phyloP scores from a whole-genome alignment of 2,113 vertebrate species.

The Mixornis gularis region DNA sequence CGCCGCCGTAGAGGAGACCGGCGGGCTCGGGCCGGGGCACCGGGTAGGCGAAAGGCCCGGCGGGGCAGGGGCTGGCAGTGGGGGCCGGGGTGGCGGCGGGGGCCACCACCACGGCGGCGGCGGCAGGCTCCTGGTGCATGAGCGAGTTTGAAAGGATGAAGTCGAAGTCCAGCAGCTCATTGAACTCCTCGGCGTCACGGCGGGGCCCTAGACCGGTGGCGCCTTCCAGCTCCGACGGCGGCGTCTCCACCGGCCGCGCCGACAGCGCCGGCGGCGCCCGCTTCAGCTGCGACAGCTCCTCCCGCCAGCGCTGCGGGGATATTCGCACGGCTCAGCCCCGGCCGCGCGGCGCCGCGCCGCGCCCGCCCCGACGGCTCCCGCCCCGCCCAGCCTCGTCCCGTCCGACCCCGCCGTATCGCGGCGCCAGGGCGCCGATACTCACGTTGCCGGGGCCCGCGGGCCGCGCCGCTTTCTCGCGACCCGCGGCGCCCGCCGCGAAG shows the following conservation, averaged over 20 bases:
- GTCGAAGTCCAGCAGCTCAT: neutral
- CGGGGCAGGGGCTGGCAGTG: neutral
- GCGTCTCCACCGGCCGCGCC: neutral
- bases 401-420: too few species aligned
- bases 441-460: conserved; percentile 62
- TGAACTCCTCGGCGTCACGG: neutral
- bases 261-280: neutral
- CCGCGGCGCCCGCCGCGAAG: conserved; percentile 79
- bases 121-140: neutral
- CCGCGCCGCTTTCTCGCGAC: neutral
- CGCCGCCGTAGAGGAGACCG: conserved; percentile 76
- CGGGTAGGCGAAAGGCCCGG: neutral
- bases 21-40: conserved; percentile 23
- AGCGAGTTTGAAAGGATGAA: neutral
- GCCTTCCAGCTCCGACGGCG: neutral
- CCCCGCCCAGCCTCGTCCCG: too few species aligned
- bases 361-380: too few species aligned
- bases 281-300: neutral
- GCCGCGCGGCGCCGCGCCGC: too few species aligned
- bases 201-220: neutral
- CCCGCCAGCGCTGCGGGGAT: neutral
- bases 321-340: neutral
- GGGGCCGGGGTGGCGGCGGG: too few species aligned
- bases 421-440: too few species aligned
- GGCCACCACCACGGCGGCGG: neutral